These are phyloP conservation scores for Asbolus verrucosus DNA, from an alignment of 1,140 invertebrate species.

Conservation along the genomic window DNA sequence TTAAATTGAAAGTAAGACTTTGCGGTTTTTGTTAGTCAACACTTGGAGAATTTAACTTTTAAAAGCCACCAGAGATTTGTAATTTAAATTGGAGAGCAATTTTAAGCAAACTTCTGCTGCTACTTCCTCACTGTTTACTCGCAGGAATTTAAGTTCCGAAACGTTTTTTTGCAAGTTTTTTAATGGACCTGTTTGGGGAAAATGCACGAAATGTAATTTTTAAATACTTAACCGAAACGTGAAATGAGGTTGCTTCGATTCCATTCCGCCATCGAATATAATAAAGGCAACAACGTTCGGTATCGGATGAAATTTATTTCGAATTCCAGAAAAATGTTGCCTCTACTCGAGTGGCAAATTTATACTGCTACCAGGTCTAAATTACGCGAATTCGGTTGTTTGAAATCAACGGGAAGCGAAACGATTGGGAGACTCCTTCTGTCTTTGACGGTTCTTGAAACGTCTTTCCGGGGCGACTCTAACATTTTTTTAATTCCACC, in stretches of 20 bases:
- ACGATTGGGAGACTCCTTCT: background rate
- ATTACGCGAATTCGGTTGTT: background rate
- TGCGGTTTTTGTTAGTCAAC: constrained; percentile 36
- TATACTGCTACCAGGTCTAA: background rate
- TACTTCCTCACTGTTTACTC: constrained; percentile 18
- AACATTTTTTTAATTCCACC: too few species aligned
- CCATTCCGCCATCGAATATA: too few species aligned
- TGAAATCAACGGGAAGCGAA: background rate
- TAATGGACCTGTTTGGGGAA: too few species aligned
- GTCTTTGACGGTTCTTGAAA: too few species aligned
- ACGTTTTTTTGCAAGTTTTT: constrained; percentile 1
- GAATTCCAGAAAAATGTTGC: background rate
- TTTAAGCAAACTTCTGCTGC: constrained; percentile 23
- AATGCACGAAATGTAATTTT: too few species aligned
- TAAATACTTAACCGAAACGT: too few species aligned
- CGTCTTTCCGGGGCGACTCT: too few species aligned
- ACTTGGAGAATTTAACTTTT: constrained; percentile 39
- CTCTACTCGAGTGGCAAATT: background rate
- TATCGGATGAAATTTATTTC: too few species aligned
- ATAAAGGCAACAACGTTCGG: too few species aligned
- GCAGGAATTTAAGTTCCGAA: constrained; percentile 2
- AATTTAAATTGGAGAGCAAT: constrained; percentile 29
- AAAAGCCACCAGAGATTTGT: constrained; percentile 31
- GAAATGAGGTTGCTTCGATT: background rate
- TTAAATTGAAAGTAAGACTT: constrained; percentile 38